phyloP scores from a whole-genome alignment of 1,140 invertebrate genomes.

The Tetramorium parvispinum region DNA sequence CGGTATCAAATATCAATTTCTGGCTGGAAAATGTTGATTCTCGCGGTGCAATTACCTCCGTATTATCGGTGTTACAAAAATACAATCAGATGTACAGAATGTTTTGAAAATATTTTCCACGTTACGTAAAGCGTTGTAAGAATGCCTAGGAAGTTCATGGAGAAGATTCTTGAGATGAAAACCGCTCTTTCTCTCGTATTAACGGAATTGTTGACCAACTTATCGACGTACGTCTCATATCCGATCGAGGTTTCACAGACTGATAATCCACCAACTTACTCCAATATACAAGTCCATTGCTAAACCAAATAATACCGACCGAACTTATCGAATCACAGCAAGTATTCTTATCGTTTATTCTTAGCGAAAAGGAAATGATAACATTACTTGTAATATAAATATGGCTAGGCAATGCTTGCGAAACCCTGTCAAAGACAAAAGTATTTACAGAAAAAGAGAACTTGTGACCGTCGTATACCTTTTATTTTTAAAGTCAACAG shows the following conservation, averaged over 20 bases:
- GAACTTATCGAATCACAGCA: constrained; percentile 29
- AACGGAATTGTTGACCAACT: background rate
- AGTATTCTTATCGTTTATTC: constrained; percentile 14
- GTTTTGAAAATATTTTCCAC: background rate
- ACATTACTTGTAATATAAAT: background rate
- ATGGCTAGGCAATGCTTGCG: background rate
- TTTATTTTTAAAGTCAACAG: background rate
- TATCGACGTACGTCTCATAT: background rate
- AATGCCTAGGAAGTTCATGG: background rate
- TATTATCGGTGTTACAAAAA: background rate
- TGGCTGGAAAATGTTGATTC: background rate
- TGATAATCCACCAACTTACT: background rate
- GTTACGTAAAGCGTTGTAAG: background rate
- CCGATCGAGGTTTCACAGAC: background rate
- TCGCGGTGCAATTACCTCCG: background rate
- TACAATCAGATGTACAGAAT: background rate
- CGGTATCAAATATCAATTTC: background rate
- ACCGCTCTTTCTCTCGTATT: background rate
- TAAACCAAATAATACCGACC: background rate
- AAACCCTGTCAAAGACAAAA: background rate
- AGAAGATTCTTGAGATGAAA: background rate
- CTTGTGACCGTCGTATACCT: background rate
- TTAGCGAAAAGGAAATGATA: constrained; percentile 24
- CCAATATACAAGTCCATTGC: background rate
- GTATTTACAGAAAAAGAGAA: background rate